Conservation (phyloP, 2,113 vertebrate species). For the Saimiri boliviensis region DNA sequence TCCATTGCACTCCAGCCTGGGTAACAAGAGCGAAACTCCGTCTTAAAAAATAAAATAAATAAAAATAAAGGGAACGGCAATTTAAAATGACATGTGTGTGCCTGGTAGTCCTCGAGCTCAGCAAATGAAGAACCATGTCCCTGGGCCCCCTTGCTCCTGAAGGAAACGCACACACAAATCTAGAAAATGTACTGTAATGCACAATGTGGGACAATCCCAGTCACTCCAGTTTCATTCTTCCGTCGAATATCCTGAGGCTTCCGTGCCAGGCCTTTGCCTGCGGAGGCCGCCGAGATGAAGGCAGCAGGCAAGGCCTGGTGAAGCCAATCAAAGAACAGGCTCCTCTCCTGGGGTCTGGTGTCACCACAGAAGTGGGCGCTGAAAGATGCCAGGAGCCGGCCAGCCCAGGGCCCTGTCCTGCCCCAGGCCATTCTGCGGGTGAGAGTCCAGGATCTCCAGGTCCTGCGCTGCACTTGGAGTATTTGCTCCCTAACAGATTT, state of each 20-base stretch:
- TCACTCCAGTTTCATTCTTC: neutral
- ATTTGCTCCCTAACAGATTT: neutral
- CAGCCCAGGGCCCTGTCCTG: neutral
- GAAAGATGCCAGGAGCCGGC: neutral
- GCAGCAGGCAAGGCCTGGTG: neutral
- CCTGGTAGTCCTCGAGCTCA: neutral
- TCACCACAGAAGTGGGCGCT: neutral
- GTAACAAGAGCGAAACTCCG: no score
- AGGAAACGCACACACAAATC: neutral
- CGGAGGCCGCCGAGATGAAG: neutral
- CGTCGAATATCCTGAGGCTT: neutral
- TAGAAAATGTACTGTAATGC: neutral
- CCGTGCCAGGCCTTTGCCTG: neutral
- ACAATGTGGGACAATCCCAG: neutral
- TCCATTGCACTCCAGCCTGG: no score
- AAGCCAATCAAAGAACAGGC: conserved; percentile 29
- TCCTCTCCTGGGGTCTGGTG: neutral
- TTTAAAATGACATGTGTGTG: neutral
- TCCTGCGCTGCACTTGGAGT: neutral
- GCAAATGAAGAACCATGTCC: neutral
- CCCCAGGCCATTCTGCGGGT: neutral
- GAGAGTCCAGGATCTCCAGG: neutral
- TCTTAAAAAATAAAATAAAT: no score
- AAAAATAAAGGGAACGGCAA: neutral
- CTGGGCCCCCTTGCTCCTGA: neutral